Evolutionary conservation across 2,113 vertebrate species (phyloP).

Genomic region (Sander lucioperca): DNA sequence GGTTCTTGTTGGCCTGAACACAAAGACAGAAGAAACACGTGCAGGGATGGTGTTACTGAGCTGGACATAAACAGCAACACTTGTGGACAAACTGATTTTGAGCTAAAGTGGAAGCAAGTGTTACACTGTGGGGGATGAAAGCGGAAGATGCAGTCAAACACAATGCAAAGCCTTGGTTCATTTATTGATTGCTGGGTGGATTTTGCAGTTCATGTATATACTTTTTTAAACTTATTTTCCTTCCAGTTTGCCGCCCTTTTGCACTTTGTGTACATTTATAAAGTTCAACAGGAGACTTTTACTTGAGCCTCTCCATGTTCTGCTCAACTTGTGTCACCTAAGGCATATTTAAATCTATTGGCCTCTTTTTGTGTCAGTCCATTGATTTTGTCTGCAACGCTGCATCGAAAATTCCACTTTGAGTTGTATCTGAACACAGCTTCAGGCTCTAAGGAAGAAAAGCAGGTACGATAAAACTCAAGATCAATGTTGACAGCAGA

Average conservation of each 20-base stretch:
- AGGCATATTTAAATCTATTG: conserved; percentile 18
- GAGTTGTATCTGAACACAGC: conserved; percentile 9
- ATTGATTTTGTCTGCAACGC: conserved; percentile 29
- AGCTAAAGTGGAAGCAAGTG: not conserved
- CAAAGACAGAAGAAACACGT: not conserved
- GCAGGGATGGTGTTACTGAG: not conserved
- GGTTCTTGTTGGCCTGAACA: conserved; percentile 93
- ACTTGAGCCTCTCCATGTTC: not conserved
- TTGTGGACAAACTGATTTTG: not conserved
- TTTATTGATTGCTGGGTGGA: not conserved
- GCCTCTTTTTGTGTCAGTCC: not conserved
- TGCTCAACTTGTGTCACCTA: not conserved
- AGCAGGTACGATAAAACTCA: not conserved
- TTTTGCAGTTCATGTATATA: not conserved
- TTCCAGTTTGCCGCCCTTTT: not conserved
- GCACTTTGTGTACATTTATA: not conserved
- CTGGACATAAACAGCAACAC: not conserved
- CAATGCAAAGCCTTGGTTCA: not conserved
- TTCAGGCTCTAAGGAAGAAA: conserved; percentile 6
- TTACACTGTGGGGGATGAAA: not conserved
- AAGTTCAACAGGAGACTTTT: not conserved
- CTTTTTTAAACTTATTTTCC: not conserved
- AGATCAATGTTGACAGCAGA: not conserved
- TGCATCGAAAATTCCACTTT: not conserved
- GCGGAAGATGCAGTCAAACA: not conserved